A percentile compares a stretch with the other conserved stretches of the same genome.
These are phyloP conservation scores for Leptosomus discolor DNA, from an alignment of 2,113 vertebrate species.

Conservation along the genomic window DNA sequence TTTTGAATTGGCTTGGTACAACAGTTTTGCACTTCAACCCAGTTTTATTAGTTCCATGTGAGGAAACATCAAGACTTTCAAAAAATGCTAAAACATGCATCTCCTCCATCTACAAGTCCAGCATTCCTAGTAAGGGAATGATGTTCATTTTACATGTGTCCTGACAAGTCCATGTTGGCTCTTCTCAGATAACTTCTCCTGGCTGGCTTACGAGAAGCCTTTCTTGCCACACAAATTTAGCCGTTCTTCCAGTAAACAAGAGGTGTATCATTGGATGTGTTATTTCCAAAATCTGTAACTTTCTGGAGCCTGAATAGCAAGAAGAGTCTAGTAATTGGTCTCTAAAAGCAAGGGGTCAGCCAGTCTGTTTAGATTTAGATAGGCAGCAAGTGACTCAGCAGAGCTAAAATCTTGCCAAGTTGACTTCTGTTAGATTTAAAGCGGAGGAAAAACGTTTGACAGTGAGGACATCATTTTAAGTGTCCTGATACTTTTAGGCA, in stretches of 20 bases:
- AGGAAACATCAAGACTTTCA: background rate
- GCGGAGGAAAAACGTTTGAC: background rate
- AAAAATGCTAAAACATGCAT: background rate
- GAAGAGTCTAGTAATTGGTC: background rate
- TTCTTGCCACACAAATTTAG: background rate
- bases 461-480: background rate
- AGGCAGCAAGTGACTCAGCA: conserved; percentile 67
- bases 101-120: background rate
- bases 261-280: background rate
- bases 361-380: background rate
- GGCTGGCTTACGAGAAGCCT: background rate
- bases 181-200: background rate
- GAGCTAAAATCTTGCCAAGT: conserved; percentile 16
- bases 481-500: background rate
- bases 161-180: background rate
- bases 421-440: background rate
- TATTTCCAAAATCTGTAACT: background rate
- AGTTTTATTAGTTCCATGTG: background rate
- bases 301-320: background rate
- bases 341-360: background rate
- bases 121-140: background rate
- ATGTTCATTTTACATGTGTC: background rate
- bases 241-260: background rate
- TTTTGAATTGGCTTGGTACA: background rate
- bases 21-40: background rate